These are phyloP conservation scores for Frankliniella intonsa DNA, from an alignment of 2,888 invertebrate genomes.

Conservation along the genomic window DNA sequence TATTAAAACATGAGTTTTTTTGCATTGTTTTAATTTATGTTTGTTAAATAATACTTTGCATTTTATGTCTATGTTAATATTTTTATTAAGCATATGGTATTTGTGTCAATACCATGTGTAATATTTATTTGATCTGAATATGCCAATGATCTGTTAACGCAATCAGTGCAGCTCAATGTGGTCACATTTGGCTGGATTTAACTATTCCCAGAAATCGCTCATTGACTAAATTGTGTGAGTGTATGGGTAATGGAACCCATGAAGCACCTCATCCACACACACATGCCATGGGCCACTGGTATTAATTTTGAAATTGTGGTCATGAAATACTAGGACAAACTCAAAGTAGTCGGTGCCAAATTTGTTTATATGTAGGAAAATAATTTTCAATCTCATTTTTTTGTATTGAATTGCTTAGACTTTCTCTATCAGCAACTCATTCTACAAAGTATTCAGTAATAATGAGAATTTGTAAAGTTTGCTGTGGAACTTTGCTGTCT, in stretches of 20 bases:
- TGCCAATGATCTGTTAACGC: too few species aligned
- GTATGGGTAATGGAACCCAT: neutral
- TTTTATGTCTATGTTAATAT: neutral
- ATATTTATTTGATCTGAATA: neutral
- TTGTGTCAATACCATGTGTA: neutral
- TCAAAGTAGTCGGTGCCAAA: neutral
- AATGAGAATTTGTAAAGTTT: neutral
- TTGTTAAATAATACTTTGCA: slow-evolving; percentile 20
- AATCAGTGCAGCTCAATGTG: too few species aligned
- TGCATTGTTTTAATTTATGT: neutral
- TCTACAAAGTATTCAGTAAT: neutral
- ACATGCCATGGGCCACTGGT: neutral
- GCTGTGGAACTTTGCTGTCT: neutral
- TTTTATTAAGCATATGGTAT: neutral
- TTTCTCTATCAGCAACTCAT: neutral
- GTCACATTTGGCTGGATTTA: too few species aligned
- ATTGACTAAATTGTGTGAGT: neutral
- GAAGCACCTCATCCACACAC: neutral
- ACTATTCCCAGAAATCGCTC: neutral
- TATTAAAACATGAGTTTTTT: neutral
- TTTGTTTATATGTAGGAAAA: neutral
- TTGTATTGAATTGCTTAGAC: neutral
- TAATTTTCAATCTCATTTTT: neutral
- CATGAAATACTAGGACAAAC: neutral
- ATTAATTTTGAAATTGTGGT: neutral